Conservation (phyloP, 2,888 invertebrate species). For the Troides oblongomaculatus region DNA sequence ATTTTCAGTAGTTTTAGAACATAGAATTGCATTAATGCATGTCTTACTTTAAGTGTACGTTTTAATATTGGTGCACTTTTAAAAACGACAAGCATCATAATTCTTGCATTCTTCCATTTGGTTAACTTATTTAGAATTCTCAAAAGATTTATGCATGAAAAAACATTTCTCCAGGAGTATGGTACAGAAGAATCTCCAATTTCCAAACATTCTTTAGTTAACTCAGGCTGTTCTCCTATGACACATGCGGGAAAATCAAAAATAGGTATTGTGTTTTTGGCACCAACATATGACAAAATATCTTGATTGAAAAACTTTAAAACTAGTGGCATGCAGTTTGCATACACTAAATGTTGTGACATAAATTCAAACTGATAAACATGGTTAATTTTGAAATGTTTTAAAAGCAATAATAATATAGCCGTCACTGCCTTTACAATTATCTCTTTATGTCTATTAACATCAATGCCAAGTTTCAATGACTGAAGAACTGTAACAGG, state of each 20-base stretch:
- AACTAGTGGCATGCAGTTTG: constrained; percentile 98
- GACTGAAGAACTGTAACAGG: constrained; percentile 97
- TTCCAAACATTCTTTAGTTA: constrained; percentile 94
- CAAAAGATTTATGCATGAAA: constrained; percentile 97
- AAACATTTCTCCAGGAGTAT: constrained; percentile 98
- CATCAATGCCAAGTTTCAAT: constrained; percentile 97
- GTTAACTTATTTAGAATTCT: constrained; percentile 98
- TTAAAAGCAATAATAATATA: constrained; percentile 92
- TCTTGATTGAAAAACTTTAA: constrained; percentile 99
- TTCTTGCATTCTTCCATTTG: constrained; percentile 99
- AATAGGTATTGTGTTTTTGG: constrained; percentile 95
- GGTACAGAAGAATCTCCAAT: constrained; percentile 88
- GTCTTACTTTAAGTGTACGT: constrained; percentile 95
- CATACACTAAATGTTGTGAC: constrained; percentile 99
- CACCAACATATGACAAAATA: constrained; percentile 95
- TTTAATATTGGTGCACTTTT: constrained; percentile 99
- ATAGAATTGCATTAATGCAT: constrained; percentile 98
- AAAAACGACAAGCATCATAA: constrained; percentile 99
- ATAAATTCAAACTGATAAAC: constrained; percentile 99
- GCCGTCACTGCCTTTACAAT: constrained; percentile 97
- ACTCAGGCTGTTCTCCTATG: constrained; percentile 95
- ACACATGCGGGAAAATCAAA: constrained; percentile 98
- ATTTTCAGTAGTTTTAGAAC: constrained; percentile 98
- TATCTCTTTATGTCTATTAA: constrained; percentile 98
- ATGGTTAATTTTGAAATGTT: constrained; percentile 98